Percentiles rank a stretch among this genome's conserved stretches.
Conservation (phyloP, 2,797 vertebrate genomes). For the Sebastes reedi region DNA sequence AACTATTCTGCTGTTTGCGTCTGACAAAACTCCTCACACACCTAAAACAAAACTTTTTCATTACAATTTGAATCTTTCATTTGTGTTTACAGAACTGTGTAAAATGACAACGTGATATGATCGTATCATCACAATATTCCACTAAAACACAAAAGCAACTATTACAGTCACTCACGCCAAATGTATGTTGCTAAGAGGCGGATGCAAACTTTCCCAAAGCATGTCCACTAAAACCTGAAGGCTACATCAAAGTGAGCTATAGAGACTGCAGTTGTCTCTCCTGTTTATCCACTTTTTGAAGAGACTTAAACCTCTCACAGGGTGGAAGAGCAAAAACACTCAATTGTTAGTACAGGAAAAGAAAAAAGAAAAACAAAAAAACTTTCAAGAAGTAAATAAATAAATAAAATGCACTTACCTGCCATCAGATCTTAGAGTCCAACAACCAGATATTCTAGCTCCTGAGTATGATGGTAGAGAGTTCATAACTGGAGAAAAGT, state of each 20-base stretch:
- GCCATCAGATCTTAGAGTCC: conserved; percentile 86
- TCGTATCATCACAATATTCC: background rate
- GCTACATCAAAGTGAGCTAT: background rate
- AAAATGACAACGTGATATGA: background rate
- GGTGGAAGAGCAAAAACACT: background rate
- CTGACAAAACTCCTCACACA: background rate
- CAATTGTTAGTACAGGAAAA: background rate
- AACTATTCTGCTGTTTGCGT: background rate
- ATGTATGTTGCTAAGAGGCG: background rate
- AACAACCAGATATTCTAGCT: conserved; percentile 92
- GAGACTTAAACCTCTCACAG: background rate
- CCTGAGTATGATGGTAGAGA: conserved; percentile 85
- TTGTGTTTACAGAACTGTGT: background rate
- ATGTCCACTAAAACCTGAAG: background rate
- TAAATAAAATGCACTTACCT: conserved; percentile 85
- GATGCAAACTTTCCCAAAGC: conserved; percentile 8
- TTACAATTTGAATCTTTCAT: background rate
- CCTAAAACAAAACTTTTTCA: background rate
- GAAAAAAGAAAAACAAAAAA: background rate
- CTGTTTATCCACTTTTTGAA: conserved; percentile 13
- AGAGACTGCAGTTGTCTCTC: background rate
- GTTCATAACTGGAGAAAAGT: conserved; percentile 81
- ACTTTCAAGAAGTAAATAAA: background rate
- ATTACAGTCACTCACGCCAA: background rate
- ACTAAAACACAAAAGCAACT: background rate